Evolutionary conservation across 2,113 vertebrate species (phyloP), one percentile per base, ranked within the genome.

Genomic region (Craseonycteris thonglongyai): DNA sequence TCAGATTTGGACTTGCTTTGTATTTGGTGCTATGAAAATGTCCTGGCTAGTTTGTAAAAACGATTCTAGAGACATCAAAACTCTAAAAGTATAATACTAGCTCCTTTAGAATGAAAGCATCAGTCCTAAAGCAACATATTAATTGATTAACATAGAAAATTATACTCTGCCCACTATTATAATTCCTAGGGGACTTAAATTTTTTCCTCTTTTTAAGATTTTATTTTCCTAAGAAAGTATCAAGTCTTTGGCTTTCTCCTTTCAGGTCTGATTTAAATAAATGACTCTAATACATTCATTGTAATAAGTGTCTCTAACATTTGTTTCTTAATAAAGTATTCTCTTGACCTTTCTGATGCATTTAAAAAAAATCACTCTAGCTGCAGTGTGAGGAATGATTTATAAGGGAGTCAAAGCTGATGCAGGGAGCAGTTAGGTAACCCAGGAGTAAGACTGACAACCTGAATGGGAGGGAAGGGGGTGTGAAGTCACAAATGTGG

Each of bases 271-370:
- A 92, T 51, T 72, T 35, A 94, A 91, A 85, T 71, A 94, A 95
- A 90, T 79, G 84, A 90, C 59, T 82, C 65, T 71, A 89, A 84
- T 38, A 94, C 33, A 84, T 93, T 75, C 76, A 90, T 66, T 83
- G 59, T 71, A 90, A 90, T 76, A 90, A 47, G 38, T 56, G 24
- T 72, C 76, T 94, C 82, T 63, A 76, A 87, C 30, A 66, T 90
- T 90, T 92, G 91, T 93, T 91, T 94, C 80, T 95, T 87, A 92
- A 95, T 89, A 90, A 93, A 92, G 35, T 89, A 88, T 92, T 90
- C 75, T 95, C 49, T 82, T 90, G 81, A 96, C 3, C 61, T 94
- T 19, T 81, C 66, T 91, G 74, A 71, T 79, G 9, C 21, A 22
- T 61, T 10, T 51, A 75, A 66, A 35, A 49, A 51, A 65, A 84